phyloP scores from a whole-genome alignment of 2,888 invertebrate species.

The Strigamia maritima region DNA sequence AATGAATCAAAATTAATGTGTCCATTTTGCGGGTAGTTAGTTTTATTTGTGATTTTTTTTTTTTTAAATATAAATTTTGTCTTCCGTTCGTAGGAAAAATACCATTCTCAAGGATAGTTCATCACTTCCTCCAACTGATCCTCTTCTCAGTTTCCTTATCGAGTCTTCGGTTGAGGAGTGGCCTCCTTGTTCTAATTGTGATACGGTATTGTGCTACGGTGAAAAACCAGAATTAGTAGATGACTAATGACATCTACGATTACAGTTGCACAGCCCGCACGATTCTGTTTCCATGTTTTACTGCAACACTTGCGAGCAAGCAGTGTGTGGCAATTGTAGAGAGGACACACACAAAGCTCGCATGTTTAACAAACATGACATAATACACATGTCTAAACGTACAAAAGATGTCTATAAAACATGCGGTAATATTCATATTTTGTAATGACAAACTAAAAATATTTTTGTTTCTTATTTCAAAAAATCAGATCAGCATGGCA shows the following conservation, averaged over 20 bases:
- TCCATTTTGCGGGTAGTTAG: conserved; percentile 64
- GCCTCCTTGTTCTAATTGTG: conserved; percentile 74
- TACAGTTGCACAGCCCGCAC: not conserved
- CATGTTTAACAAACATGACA: conserved; percentile 71
- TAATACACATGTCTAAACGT: conserved; percentile 69
- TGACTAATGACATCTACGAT: not conserved
- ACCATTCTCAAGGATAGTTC: conserved; percentile 63
- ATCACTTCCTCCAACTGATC: conserved; percentile 62
- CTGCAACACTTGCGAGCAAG: conserved; percentile 75
- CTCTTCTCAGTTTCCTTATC: conserved; percentile 66
- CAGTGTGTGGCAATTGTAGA: conserved; percentile 66
- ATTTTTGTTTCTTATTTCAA: not conserved
- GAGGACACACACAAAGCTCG: conserved; percentile 71
- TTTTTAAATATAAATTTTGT: conserved; percentile 35
- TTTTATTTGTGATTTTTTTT: too few relatives aligned
- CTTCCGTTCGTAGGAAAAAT: conserved; percentile 55
- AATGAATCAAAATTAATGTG: conserved; percentile 63
- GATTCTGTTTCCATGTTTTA: conserved; percentile 69
- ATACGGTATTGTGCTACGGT: conserved; percentile 59
- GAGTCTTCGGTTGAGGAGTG: conserved; percentile 68
- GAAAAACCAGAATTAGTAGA: not conserved
- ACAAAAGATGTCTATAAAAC: conserved; percentile 64
- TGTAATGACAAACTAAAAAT: not conserved
- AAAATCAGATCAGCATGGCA: conserved; percentile 59
- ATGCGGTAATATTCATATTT: conserved; percentile 52